phyloP scores from a whole-genome alignment of 2,797 vertebrate genomes.

The Darevskia nairensis region DNA sequence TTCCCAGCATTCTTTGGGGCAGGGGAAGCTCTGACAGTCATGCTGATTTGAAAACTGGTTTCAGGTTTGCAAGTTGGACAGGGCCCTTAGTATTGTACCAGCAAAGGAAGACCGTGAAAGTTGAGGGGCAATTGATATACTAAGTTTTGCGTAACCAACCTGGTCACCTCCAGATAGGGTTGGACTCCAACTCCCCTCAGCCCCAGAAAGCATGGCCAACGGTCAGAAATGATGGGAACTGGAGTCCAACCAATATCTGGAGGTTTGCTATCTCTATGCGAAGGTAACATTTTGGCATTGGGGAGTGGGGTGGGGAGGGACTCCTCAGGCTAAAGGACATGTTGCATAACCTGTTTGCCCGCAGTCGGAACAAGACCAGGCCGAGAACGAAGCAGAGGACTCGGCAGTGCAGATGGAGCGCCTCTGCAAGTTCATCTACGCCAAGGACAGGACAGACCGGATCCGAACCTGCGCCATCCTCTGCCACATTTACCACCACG shows the following conservation, averaged over 20 bases:
- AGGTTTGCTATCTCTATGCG: no score
- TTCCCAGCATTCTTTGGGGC: neutral
- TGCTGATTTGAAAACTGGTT: neutral
- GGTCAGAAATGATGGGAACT: neutral
- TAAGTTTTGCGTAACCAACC: neutral
- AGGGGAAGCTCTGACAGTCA: neutral
- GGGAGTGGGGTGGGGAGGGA: no score
- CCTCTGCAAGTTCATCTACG: conserved; percentile 92
- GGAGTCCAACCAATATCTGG: neutral
- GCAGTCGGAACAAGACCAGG: conserved; percentile 91
- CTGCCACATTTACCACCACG: conserved; percentile 95
- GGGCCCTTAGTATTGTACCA: neutral
- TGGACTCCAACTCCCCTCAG: neutral
- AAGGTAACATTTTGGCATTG: no score
- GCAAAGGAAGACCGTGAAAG: neutral
- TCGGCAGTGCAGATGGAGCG: conserved; percentile 91
- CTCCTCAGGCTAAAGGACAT: neutral
- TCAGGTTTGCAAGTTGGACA: neutral
- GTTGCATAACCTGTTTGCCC: neutral
- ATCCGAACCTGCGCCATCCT: conserved; percentile 94
- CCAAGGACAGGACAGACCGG: conserved; percentile 91
- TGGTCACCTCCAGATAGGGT: neutral
- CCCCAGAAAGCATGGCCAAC: no score
- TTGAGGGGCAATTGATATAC: neutral
- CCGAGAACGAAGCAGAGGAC: conserved; percentile 90